Base-by-base conservation (phyloP, 2,888 invertebrate genomes). In the Halictus quadricinctus region DNA sequence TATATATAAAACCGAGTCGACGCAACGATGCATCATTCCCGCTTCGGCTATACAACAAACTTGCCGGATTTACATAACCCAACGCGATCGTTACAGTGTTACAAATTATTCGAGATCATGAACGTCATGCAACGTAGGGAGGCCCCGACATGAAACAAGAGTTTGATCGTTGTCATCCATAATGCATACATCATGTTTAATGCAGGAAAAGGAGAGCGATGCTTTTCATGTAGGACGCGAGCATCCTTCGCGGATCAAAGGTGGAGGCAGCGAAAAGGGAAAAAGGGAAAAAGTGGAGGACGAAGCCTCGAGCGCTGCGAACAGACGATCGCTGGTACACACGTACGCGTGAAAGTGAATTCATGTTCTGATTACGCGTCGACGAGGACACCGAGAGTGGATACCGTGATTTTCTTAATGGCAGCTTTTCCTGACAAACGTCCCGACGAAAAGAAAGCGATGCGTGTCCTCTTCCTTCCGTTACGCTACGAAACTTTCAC, bases 51-150 rank as follows among this genome's bases (percentile, higher is more conserved):
- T 13, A 41, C 25, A 48, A 13, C 41, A 48, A 69, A 21, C 54
- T 46, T 18, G 29, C 25, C 15, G 64, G 64, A 83, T 83, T 84
- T 76, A 50, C 76, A 73, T 48, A 69, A 77, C 41, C 43, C 46
- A 41, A 18, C 41, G 15, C 58, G 58, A 77, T 84, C 21, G 84
- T 73, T 83, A 58, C 54, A 5, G 13, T 15, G 76, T 60, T 70
- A 76, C 79, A 79, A 85, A 85, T 84, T 76, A 79, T 79, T 72
- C 76, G 64, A 41, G 48, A 79, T 79, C 69, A 36, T 25, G 79
- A 43, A 15, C 60, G 21, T 54, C 72, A 36, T 60, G 72, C 58
- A 50, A 36, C 58, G 66, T 0, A 29, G 21, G 69, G 0, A n/a
- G 36, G 48, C 72, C 72, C 41, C 74, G 77, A 83, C 82, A 46